Evolutionary conservation across 2,797 vertebrate species (phyloP).

Genomic region (Phoxinus dragarum): DNA sequence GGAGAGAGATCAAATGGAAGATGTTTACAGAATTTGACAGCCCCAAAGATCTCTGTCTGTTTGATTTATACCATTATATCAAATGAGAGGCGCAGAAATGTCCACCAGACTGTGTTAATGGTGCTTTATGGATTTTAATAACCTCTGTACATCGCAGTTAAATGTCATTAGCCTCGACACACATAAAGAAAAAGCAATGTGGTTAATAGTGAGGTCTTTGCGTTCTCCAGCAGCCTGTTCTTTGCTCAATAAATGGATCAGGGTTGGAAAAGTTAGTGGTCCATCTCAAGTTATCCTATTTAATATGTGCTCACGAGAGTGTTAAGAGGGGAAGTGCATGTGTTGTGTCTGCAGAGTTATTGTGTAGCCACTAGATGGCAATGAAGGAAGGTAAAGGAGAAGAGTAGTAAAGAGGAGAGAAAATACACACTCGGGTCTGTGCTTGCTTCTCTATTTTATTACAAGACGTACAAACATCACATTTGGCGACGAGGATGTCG

Average conservation of each 20-base stretch:
- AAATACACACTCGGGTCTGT: too few species aligned
- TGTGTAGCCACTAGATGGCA: too few species aligned
- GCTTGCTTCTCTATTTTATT: too few species aligned
- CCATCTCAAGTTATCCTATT: slow-evolving; percentile 42
- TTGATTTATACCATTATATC: slow-evolving; percentile 48
- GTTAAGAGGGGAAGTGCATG: slow-evolving; percentile 28
- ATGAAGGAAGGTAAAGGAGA: too few species aligned
- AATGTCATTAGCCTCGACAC: slow-evolving; percentile 55
- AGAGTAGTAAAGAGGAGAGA: too few species aligned
- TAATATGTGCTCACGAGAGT: slow-evolving; percentile 46
- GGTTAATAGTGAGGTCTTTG: slow-evolving; percentile 48
- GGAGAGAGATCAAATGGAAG: slow-evolving; percentile 7
- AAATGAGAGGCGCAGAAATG: slow-evolving; percentile 31
- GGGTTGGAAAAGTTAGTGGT: slow-evolving; percentile 10
- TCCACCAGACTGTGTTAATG: slow-evolving; percentile 38
- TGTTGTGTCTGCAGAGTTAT: too few species aligned
- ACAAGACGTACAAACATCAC: too few species aligned
- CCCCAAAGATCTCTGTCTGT: slow-evolving; percentile 5
- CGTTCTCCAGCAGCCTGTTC: slow-evolving; percentile 43
- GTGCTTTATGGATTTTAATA: slow-evolving; percentile 38
- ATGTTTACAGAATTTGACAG: slow-evolving; percentile 19
- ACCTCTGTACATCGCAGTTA: slow-evolving; percentile 23
- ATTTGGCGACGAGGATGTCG: too few species aligned
- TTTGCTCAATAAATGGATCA: slow-evolving; percentile 31
- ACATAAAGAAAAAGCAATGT: slow-evolving; percentile 47